Base-by-base conservation (phyloP, 2,888 invertebrate genomes). In the Philopedon plagiatum region DNA sequence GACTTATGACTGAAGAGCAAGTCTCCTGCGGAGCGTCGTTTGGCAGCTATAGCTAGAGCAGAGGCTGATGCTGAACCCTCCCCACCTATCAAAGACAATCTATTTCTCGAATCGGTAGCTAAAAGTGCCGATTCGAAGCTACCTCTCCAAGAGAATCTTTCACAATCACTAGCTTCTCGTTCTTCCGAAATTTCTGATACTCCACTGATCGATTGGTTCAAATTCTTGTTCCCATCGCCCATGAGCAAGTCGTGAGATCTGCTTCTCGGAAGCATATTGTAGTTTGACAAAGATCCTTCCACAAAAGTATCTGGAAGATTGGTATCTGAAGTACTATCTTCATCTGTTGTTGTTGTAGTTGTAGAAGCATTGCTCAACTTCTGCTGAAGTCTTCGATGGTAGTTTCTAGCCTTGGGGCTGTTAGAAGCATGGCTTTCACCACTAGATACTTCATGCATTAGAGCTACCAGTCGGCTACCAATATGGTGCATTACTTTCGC, bases 401-500 rank as follows among this genome's bases (percentile, higher is more conserved):
- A 89, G 67, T 90, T 88, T 1, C 87, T 83, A 5, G 88, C 87
- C 77, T 89, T 87, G 0, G 93, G 91, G 76, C 93, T 92, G 37
- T 85, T 86, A 46, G 88, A 88, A 5, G 87, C 86, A 75, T 89
- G 88, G 44, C 88, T 88, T 73, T 90, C 90, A 32, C 94, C 93
- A 57, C 92, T 94, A 13, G 94, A 94, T 1, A 96, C 96, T 83
- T 96, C 96, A 82, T 96, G 95, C 96, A 96, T 96, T 71, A 96
- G 86, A 0, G 95, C 95, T 23, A 95, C 95, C 72, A 96, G 85
- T 21, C 95, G 87, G 49, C 94, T 93, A 8, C 96, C 95, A 69
- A 96, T 96, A 81, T 96, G 96, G 78, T 95, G 93, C 94, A 96
- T 95, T 11, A 96, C 96, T 87, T 95, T 95, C 2, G 95, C 94